Conservation (phyloP, 2,888 invertebrate species). For the Acholoe squamosa region DNA sequence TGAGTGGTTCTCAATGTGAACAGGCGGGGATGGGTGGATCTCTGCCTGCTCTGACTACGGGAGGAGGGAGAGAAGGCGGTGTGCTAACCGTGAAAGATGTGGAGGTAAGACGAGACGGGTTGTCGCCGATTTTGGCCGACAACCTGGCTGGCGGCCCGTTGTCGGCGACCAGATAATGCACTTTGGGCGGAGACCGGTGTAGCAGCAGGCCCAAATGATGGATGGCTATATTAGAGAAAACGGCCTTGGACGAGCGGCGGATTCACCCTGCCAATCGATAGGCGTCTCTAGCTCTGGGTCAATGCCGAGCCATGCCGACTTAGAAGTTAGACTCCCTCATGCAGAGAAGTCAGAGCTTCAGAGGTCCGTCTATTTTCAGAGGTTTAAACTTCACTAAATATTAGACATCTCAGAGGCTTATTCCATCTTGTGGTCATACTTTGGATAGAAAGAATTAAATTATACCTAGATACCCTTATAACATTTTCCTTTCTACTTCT, state of each 20-base stretch:
- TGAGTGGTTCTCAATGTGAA: too few species aligned
- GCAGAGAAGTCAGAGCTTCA: too few species aligned
- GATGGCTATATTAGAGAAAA: conserved; percentile 8
- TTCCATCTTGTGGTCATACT: too few species aligned
- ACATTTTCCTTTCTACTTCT: too few species aligned
- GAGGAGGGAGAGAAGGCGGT: not conserved
- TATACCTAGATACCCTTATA: too few species aligned
- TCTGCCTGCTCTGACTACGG: not conserved
- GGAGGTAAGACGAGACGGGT: not conserved
- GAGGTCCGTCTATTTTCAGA: too few species aligned
- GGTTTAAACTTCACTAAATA: too few species aligned
- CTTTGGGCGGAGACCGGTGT: not conserved
- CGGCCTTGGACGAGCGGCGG: not conserved
- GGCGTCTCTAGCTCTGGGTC: not conserved
- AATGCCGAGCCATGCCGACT: not conserved
- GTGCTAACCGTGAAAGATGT: conserved; percentile 2
- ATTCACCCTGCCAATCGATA: not conserved
- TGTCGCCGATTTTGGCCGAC: not conserved
- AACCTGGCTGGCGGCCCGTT: not conserved
- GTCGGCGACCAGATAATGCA: conserved; percentile 23
- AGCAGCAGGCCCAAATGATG: not conserved
- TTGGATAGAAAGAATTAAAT: too few species aligned
- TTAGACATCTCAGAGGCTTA: too few species aligned
- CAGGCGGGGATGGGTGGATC: too few species aligned
- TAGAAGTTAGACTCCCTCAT: not conserved